Base-by-base conservation (phyloP, 2,888 invertebrate species). In the Lordiphosa andalusiaca region DNA sequence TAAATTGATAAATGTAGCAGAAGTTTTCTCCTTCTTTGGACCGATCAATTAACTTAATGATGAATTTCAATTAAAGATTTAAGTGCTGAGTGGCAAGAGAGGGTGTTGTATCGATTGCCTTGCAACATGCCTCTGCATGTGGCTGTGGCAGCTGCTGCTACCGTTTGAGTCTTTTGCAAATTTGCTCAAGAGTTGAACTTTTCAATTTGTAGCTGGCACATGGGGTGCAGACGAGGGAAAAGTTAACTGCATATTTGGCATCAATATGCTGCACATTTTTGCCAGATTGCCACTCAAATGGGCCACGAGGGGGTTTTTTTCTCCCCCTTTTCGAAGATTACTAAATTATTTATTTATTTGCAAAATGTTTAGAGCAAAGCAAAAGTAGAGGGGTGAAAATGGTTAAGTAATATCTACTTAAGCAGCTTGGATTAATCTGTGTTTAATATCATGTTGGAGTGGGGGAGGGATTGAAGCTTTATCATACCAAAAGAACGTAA, bases 11-110 rank as follows among this genome's bases (percentile, higher is more conserved):
- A 67, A 72, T 65, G 55, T 50, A 53, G 47, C 63, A 33, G 53
- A 38, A 16, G 13, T 38, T 9, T 25, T 9, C 13, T 19, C 2
- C 16, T 35, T 7, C 25, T 33, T n/a, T 16, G 9, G 9, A 9
- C 9, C 52, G 25, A 55, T 60, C 80, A 76, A 78, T 76, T 69
- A 83, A 60, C 44, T 52, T 59, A 83, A 83, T 75, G 84, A 72
- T 63, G 40, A 53, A 52, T 50, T 51, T 59, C 62, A 54, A 70
- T 55, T 69, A 44, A 38, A 41, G 67, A 66, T 66, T 66, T 49
- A 39, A 66, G 52, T 58, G 42, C 40, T 37, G 37, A 54, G 25
- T 25, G 25, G 25, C 6, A 16, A 16, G 25, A 7, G 2, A 7
- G 25, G 25, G 25, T 6, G 25, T 0, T 6, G 23, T 25, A 25